These are phyloP conservation scores for Plebejus melissa DNA, from an alignment of 2,888 invertebrate species.

Conservation along the genomic window DNA sequence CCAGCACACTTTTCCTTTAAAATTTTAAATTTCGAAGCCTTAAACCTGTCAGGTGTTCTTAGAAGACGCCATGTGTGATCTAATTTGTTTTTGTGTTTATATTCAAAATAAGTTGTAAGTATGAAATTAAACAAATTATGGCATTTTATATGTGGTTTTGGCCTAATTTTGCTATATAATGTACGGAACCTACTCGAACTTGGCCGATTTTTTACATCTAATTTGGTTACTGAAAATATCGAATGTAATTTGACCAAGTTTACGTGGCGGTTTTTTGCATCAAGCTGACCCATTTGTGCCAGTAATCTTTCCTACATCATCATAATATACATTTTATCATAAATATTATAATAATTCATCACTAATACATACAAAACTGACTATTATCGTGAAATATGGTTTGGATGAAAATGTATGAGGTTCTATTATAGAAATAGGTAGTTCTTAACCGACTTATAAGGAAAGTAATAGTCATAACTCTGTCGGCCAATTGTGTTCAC, in stretches of 20 bases:
- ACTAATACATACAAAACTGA: neutral
- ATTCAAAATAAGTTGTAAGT: too few species aligned
- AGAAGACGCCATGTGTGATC: neutral
- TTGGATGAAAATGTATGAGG: slow-evolving; percentile 14
- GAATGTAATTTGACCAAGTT: too few species aligned
- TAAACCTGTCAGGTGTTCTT: slow-evolving; percentile 16
- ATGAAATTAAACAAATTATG: too few species aligned
- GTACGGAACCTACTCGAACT: too few species aligned
- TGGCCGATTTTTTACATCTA: too few species aligned
- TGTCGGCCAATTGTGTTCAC: slow-evolving; percentile 4
- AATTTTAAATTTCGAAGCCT: neutral
- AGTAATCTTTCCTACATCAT: too few species aligned
- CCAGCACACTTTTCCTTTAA: slow-evolving; percentile 29
- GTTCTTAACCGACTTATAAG: neutral
- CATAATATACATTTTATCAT: neutral
- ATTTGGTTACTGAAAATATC: too few species aligned
- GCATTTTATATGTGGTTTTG: too few species aligned
- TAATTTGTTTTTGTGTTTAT: neutral
- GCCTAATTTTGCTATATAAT: too few species aligned
- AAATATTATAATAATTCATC: neutral
- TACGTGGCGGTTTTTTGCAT: too few species aligned
- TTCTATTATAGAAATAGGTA: slow-evolving; percentile 1
- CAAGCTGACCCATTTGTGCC: too few species aligned
- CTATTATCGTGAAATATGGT: neutral
- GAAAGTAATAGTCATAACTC: neutral